Evolutionary conservation across 2,888 invertebrate species (phyloP).

Genomic region (Drosophila dives): DNA sequence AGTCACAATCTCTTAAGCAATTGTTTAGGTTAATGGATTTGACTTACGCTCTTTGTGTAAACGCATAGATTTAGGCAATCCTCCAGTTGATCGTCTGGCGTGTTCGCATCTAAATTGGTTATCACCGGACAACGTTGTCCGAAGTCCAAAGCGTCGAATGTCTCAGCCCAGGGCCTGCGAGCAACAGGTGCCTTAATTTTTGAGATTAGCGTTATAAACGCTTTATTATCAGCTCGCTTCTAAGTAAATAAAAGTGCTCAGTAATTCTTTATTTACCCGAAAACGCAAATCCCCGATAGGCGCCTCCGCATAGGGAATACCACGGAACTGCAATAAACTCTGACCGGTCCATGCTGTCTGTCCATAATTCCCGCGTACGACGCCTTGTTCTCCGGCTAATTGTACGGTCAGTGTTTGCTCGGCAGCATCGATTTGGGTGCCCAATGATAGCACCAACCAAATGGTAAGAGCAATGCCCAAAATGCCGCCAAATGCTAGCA

Average conservation of each 20-base stretch:
- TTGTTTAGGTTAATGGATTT: neutral
- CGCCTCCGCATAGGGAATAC: conserved; percentile 83
- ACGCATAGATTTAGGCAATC: conserved; percentile 83
- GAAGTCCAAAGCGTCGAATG: conserved; percentile 72
- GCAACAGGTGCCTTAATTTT: conserved; percentile 73
- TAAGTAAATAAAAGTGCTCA: conserved; percentile 3
- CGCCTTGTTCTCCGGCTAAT: conserved; percentile 72
- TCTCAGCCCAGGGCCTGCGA: conserved; percentile 79
- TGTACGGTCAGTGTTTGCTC: conserved; percentile 48
- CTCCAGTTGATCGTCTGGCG: conserved; percentile 76
- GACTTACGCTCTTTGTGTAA: conserved; percentile 83
- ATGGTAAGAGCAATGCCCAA: conserved; percentile 33
- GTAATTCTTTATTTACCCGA: conserved; percentile 65
- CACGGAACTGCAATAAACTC: conserved; percentile 81
- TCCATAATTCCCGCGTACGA: conserved; percentile 73
- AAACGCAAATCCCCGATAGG: conserved; percentile 78
- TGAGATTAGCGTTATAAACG: conserved; percentile 14
- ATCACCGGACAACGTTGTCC: conserved; percentile 82
- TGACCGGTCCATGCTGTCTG: conserved; percentile 80
- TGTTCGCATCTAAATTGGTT: conserved; percentile 57
- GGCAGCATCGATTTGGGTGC: conserved; percentile 22
- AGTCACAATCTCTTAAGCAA: neutral
- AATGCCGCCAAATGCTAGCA: conserved; percentile 59
- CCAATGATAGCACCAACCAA: conserved; percentile 49
- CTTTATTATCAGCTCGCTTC: conserved; percentile 30